These are phyloP conservation scores for Heliconius aoede DNA, from an alignment of 2,888 invertebrate species.

Conservation along the genomic window DNA sequence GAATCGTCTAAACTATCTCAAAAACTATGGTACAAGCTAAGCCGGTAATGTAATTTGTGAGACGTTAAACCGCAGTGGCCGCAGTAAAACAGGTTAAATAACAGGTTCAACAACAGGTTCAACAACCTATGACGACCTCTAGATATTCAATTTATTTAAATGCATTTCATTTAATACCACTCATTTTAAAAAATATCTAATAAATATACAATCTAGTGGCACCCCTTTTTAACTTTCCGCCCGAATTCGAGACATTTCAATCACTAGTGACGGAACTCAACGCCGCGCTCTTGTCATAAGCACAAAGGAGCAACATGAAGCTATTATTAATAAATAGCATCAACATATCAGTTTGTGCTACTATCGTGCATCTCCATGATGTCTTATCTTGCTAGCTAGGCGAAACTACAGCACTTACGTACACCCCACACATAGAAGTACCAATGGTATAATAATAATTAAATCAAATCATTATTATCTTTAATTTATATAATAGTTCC, in stretches of 20 bases:
- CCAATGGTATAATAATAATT: not conserved
- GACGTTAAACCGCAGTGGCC: constrained; percentile 45
- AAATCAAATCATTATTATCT: not conserved
- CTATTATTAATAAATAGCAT: too few species aligned
- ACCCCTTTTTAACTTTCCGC: not conserved
- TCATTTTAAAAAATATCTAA: not conserved
- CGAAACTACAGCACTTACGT: too few species aligned
- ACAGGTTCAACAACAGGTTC: constrained; percentile 45
- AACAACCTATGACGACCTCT: constrained; percentile 42
- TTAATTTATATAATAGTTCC: constrained; percentile 9
- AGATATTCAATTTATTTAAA: not conserved
- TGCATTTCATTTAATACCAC: not conserved
- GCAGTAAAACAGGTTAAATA: too few species aligned
- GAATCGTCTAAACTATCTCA: not conserved
- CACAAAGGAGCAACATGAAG: not conserved
- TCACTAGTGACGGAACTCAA: not conserved
- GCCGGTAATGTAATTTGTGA: constrained; percentile 39
- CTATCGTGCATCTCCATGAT: too few species aligned
- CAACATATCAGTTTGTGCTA: too few species aligned
- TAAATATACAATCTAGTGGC: too few species aligned
- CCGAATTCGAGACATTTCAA: not conserved
- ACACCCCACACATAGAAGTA: too few species aligned
- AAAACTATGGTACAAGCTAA: not conserved
- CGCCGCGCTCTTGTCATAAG: not conserved
- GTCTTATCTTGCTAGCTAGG: not conserved